Evolutionary conservation across 2,888 invertebrate genomes (phyloP), one percentile per base, ranked within the genome.

Genomic region (Trilocha varians): DNA sequence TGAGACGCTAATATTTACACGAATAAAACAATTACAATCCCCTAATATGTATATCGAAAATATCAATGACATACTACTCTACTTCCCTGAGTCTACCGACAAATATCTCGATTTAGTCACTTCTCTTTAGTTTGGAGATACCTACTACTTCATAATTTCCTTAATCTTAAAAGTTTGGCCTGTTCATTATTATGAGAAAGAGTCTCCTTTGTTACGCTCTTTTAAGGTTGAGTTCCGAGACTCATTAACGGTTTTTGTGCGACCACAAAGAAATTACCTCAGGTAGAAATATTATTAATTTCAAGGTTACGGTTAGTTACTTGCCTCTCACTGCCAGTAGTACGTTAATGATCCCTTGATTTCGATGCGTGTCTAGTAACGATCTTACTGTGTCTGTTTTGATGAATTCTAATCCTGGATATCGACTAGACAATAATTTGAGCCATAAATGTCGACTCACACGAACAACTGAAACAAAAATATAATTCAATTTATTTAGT

Each of bases 311-410:
- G 25, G 5, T 35, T 36, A 17, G 9, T 4, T 11, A 53, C 46
- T 48, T 68, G 64, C 91, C 93, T 67, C 88, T 90, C 1, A 93
- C 78, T 46, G 88, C 87, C 2, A 93, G 80, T 16, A 93, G 71
- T 2, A 92, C 89, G 48, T 91, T 90, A 48, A 93, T 89, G 46
- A 93, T 90, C 8, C 92, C 93, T 53, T 92, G 91, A 64, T 93
- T 93, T 44, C 91, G 79, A 41, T 88, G 89, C 0, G 93, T 93
- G 59, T 93, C 93, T 39, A 92, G 87, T 3, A 92, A 71, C 0
- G 91, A 89, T 4, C 93, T 86, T 25, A 92, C 83, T 32, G 90
- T 89, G 55, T 88, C 88, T 0, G 87, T 87, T 46, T 76, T 79
- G 34, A 90, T 88, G 55, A 91, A 89, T 49, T 89, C 88, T 42